Evolutionary conservation across 2,113 vertebrate genomes (phyloP).

Genomic region (Paratilapia polleni): DNA sequence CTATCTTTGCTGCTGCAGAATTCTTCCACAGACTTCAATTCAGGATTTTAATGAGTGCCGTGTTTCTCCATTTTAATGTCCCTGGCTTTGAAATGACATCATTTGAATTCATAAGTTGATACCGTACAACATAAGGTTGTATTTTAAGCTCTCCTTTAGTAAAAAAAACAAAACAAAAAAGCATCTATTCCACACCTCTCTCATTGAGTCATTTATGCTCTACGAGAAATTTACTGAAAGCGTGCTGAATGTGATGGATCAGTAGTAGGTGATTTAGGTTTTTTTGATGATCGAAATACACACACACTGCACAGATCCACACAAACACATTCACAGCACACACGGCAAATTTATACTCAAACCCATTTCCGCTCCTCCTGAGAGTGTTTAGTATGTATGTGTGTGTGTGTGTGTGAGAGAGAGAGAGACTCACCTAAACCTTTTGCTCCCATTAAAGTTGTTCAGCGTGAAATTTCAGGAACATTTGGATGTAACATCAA

Average conservation of each 20-base stretch:
- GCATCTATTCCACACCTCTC: neutral
- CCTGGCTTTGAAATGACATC: neutral
- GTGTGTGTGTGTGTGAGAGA: no score
- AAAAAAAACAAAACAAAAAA: no score
- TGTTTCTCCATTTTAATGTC: neutral
- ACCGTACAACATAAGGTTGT: neutral
- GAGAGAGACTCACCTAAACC: neutral
- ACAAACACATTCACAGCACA: neutral
- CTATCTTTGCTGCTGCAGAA: no score
- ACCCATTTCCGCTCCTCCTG: neutral
- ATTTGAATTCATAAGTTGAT: neutral
- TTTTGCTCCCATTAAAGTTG: constrained; percentile 26
- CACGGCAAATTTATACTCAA: neutral
- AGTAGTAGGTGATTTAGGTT: neutral
- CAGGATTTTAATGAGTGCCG: no score
- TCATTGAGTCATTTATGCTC: neutral
- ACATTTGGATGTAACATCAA: constrained; percentile 37
- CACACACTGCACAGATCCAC: neutral
- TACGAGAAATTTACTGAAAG: neutral
- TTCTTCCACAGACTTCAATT: no score
- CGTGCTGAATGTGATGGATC: neutral
- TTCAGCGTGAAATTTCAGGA: constrained; percentile 50
- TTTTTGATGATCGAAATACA: neutral
- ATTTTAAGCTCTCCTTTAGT: neutral
- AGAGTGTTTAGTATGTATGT: neutral